Evolutionary conservation across 2,888 invertebrate species (phyloP).

Genomic region (Diogma glabrata): DNA sequence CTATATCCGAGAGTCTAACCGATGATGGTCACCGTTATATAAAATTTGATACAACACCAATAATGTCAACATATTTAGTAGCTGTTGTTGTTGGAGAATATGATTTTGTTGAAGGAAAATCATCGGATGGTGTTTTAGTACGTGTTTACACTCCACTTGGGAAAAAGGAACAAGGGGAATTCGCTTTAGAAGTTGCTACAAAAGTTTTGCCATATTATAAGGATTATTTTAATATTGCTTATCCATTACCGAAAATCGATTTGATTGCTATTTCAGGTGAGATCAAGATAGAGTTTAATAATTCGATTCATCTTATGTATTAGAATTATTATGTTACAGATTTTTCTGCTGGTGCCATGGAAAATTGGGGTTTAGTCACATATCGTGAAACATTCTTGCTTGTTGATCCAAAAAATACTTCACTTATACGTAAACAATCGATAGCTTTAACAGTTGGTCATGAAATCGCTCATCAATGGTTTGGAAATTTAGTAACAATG

Average conservation of each 20-base stretch:
- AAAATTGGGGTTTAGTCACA: slow-evolving; percentile 95
- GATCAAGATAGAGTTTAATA: background rate
- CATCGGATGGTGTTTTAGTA: slow-evolving; percentile 69
- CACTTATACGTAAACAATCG: slow-evolving; percentile 69
- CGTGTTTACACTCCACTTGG: slow-evolving; percentile 80
- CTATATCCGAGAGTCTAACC: slow-evolving; percentile 38
- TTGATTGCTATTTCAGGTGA: slow-evolving; percentile 73
- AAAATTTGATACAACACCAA: slow-evolving; percentile 71
- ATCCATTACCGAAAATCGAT: slow-evolving; percentile 93
- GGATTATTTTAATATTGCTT: slow-evolving; percentile 87
- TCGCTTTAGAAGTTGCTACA: slow-evolving; percentile 85
- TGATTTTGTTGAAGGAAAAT: slow-evolving; percentile 79
- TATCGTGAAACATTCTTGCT: slow-evolving; percentile 84
- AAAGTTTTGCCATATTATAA: slow-evolving; percentile 89
- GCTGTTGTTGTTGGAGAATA: slow-evolving; percentile 92
- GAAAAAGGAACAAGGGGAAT: slow-evolving; percentile 82
- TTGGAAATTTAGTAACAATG: slow-evolving; percentile 96
- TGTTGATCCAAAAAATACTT: slow-evolving; percentile 83
- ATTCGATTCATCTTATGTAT: background rate
- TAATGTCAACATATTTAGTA: slow-evolving; percentile 93
- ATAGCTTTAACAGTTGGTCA: slow-evolving; percentile 84
- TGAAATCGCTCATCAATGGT: slow-evolving; percentile 97
- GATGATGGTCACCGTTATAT: slow-evolving; percentile 43
- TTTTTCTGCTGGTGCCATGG: slow-evolving; percentile 93
- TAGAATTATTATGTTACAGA: slow-evolving; percentile 42